Evolutionary conservation across 1,140 invertebrate genomes (phyloP).

Genomic region (Drosophila nannoptera): DNA sequence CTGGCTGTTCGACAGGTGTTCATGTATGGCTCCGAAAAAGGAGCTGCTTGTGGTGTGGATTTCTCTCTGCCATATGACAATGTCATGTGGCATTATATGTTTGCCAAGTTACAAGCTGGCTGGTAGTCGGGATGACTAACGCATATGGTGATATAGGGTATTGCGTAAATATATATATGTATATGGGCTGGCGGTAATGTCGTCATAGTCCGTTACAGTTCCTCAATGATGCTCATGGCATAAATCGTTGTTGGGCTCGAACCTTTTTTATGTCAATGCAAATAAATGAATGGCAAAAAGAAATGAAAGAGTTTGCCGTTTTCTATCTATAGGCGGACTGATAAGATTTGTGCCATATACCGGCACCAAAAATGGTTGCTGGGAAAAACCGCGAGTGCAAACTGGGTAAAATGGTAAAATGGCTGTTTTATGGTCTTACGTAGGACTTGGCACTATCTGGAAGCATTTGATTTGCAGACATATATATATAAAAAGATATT

Average conservation of each 20-base stretch:
- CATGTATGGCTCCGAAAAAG: slow-evolving; percentile 35
- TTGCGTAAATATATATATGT: too few relatives aligned
- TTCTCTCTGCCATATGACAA: slow-evolving; percentile 33
- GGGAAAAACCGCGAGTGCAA: slow-evolving; percentile 21
- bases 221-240: too few relatives aligned
- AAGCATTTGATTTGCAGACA: slow-evolving; percentile 25
- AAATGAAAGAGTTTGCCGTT: slow-evolving; percentile 1
- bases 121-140: too few relatives aligned
- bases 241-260: not conserved
- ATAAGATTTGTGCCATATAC: slow-evolving; percentile 35
- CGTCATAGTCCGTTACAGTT: not conserved
- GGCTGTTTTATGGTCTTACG: slow-evolving; percentile 28
- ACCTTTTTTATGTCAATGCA: slow-evolving; percentile 35
- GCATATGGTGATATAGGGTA: too few relatives aligned
- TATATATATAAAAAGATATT: slow-evolving; percentile 40
- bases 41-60: slow-evolving; percentile 16
- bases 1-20: slow-evolving; percentile 25
- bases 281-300: slow-evolving; percentile 27
- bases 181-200: too few relatives aligned
- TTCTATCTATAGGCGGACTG: slow-evolving; percentile 30
- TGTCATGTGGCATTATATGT: slow-evolving; percentile 35
- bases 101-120: slow-evolving; percentile 41
- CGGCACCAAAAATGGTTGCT: slow-evolving; percentile 13
- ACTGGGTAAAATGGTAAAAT: slow-evolving; percentile 20
- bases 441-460: slow-evolving; percentile 33